Evolutionary conservation across 1,140 invertebrate genomes (phyloP), one percentile per base, ranked within the genome.

Genomic region (Drosophila nannoptera): DNA sequence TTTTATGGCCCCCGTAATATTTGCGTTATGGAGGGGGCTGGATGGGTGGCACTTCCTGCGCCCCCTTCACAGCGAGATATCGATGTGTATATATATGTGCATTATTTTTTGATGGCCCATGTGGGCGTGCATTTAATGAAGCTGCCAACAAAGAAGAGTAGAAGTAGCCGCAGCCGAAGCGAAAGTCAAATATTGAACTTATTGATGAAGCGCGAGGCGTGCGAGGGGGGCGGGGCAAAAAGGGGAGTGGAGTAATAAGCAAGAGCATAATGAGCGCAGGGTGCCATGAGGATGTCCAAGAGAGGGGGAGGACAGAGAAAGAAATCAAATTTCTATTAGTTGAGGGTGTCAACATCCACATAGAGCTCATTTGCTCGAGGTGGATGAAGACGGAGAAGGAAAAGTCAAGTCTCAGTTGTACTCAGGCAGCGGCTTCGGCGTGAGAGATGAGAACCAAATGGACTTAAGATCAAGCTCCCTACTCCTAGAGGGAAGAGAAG

Each of bases 1-100:
- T 82, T 82, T 83, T 82, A 75, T 65, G 78, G 66, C 63, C 50
- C 46, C 40, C 38, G 56, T 67, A 68, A 71, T 71, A 71, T 68
- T 71, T 71, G 64, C 64, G 69, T 67, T 71, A 67, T 71, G 62
- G 55, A 35, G 52, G 22, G 22, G 22, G 22, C 22, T 54, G 54
- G 62, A 52, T 69, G 56, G 43, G 38, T 43, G 22, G 22, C 22
- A 64, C 54, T 54, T 43, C 40, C 60, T 11, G 32, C 22, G 22
- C 22, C 12, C 12, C 31, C 5, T 31, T 2, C 7, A 14, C 48
- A 48, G 29, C 5, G 22, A n/a, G 31, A 0, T 50, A 33, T 55
- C 46, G n/a, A 42, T 11, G 40, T 42, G 12, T 14, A 11, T 8
- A 22, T n/a, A 40, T 52, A 9, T 49, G 8, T 59, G n/a, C 58